Percentiles rank a stretch among this genome's conserved stretches.
These are phyloP conservation scores for Chloroclystis v-ata DNA, from an alignment of 2,888 invertebrate species.

Conservation along the genomic window DNA sequence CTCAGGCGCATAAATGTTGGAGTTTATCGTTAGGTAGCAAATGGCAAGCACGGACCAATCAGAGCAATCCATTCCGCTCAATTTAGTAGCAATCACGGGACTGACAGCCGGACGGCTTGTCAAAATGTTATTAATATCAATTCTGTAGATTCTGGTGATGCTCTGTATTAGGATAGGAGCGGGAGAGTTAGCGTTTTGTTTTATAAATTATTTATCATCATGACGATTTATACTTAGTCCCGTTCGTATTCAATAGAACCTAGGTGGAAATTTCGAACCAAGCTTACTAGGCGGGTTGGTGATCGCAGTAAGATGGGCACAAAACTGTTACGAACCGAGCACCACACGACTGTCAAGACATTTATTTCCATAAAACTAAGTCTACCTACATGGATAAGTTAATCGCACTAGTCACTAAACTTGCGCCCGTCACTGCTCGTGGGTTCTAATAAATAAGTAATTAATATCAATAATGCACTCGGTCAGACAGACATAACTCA, in stretches of 20 bases:
- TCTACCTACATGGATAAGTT: too few species aligned
- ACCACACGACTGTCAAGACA: too few species aligned
- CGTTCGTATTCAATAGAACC: too few species aligned
- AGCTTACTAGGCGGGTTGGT: too few species aligned
- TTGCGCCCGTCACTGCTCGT: slow-evolving; percentile 23
- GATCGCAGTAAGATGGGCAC: too few species aligned
- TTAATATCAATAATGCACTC: slow-evolving; percentile 61
- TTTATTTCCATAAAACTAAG: too few species aligned
- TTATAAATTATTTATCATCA: too few species aligned
- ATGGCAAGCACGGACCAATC: slow-evolving; percentile 13
- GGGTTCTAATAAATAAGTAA: slow-evolving; percentile 59
- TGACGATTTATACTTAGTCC: too few species aligned
- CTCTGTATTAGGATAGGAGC: not conserved
- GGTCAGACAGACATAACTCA: slow-evolving; percentile 49
- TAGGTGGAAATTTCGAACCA: too few species aligned
- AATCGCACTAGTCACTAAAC: too few species aligned
- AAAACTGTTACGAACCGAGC: too few species aligned
- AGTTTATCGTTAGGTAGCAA: slow-evolving; percentile 17
- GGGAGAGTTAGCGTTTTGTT: slow-evolving; percentile 20
- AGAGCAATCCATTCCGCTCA: slow-evolving; percentile 27
- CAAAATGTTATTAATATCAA: slow-evolving; percentile 61
- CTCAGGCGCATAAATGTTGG: slow-evolving; percentile 10
- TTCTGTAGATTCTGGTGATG: slow-evolving; percentile 24
- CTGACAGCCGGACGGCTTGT: slow-evolving; percentile 43
- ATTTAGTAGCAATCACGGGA: slow-evolving; percentile 36